Conservation (phyloP, 2,888 invertebrate species). For the Agrotis exclamationis region DNA sequence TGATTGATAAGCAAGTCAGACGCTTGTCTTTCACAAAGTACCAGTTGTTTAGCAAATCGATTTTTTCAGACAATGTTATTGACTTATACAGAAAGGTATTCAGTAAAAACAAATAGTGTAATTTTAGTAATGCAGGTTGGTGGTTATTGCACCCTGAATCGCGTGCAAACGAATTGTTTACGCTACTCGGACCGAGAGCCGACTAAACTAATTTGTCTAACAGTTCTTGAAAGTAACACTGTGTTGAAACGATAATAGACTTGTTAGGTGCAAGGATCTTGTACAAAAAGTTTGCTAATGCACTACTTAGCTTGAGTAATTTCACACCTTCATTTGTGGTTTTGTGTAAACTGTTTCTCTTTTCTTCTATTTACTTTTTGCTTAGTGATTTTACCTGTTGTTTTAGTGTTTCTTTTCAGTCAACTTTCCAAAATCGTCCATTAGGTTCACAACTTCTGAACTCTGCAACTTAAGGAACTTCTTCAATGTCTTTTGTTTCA, state of each 20-base stretch:
- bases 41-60: conserved; percentile 16
- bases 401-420: conserved; percentile 8
- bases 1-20: conserved; percentile 31
- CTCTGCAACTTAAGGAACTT: not conserved
- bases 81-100: conserved; percentile 18
- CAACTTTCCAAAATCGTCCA: not conserved
- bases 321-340: conserved; percentile 39
- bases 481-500: not conserved
- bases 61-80: conserved; percentile 20
- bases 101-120: conserved; percentile 26
- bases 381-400: not conserved
- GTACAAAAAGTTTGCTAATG: conserved; percentile 53
- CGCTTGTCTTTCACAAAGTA: conserved; percentile 9
- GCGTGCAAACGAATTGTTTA: conserved; percentile 68
- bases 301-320: conserved; percentile 38
- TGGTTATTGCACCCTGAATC: conserved; percentile 67
- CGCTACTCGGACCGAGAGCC: conserved; percentile 48
- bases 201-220: conserved; percentile 65
- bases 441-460: not conserved
- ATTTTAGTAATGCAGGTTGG: conserved; percentile 47
- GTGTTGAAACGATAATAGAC: conserved; percentile 53
- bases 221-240: conserved; percentile 58
- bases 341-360: conserved; percentile 35
- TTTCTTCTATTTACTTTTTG: conserved; percentile 27
- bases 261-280: conserved; percentile 44